Evolutionary conservation across 2,797 vertebrate genomes (phyloP).

Genomic region (Sebastes vulpes): DNA sequence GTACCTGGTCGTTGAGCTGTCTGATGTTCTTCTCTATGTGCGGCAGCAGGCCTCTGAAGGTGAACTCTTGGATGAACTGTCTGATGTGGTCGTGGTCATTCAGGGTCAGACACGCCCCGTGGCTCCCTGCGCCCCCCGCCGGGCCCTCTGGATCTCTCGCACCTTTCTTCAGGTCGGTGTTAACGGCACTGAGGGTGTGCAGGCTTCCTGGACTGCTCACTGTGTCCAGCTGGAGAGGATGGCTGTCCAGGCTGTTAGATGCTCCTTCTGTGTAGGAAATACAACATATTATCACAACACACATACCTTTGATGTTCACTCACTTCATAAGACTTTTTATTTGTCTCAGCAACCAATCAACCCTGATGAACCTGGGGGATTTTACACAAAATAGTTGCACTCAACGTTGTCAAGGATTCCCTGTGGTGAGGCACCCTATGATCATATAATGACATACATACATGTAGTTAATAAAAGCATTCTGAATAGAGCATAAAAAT

Average conservation of each 20-base stretch:
- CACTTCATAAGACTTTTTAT: background rate
- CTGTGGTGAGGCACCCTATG: background rate
- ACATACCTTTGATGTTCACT: background rate
- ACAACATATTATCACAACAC: background rate
- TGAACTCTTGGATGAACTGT: conserved; percentile 98
- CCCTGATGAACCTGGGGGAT: background rate
- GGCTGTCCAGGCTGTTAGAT: conserved; percentile 86
- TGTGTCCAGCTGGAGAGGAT: conserved; percentile 90
- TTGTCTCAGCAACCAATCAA: background rate
- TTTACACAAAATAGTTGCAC: background rate
- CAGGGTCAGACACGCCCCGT: conserved; percentile 93
- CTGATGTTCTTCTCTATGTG: conserved; percentile 98
- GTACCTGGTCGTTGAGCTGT: conserved; percentile 98
- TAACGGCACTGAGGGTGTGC: conserved; percentile 70
- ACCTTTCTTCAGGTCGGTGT: conserved; percentile 83
- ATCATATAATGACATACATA: background rate
- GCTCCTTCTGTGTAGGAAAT: conserved; percentile 79
- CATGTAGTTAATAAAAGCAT: background rate
- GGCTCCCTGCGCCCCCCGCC: conserved; percentile 72
- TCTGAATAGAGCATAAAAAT: background rate
- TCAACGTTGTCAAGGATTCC: background rate
- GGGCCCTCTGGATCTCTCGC: conserved; percentile 59
- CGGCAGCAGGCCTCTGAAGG: conserved; percentile 95
- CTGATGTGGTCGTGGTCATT: conserved; percentile 97
- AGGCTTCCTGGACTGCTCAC: conserved; percentile 75